Base-by-base conservation (phyloP, 2,797 vertebrate genomes). In the Liparis tanakae region DNA sequence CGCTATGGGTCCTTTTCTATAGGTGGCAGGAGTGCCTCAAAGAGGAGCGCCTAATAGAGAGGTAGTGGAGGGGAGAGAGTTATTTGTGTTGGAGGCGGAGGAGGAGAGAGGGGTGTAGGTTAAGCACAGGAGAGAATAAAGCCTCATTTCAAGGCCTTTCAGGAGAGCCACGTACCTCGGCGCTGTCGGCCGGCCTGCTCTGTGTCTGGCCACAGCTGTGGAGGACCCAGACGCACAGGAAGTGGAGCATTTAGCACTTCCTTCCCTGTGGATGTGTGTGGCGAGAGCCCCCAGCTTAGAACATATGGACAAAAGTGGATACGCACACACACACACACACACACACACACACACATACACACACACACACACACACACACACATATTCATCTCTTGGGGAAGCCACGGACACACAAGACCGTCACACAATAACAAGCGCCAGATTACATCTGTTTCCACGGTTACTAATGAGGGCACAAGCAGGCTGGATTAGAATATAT, bases 211-310 rank as follows among this genome's bases (percentile, higher is more conserved):
- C 85, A 81, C 87, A 86, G 86, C 87, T 90, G 85, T 36, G 57
- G 59, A 43, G 8, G 41, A 85, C 70, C 67, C 75, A 78, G 81
- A 83, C 82, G 36, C 75, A 68, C 87, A 91, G 89, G 89, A 93
- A 92, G 90, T 88, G 56, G 59, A 76, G 68, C 78, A 83, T 89
- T 90, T 87, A 83, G 87, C 76, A 85, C 79, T 92, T 91, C 89
- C 89, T 91, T 79, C 70, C 72, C 56, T 2, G 2, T 72, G 56
- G 48, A 69, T 44, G 79, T 85, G 70, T 61, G 76, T 74, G 76
- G 79, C 54, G 70, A 10, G 50, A 81, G 60, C 22, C 74, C 67
- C 60, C 36, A 22, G 58, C 30, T 20, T 67, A 55, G 34, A 78
- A 77, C 74, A 81, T 81, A 79, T 82, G 80, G 78, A 79, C 37